Evolutionary conservation across 2,797 vertebrate genomes (phyloP), one percentile per base, ranked within the genome.

Genomic region (Gymnoscopelus microlampas): DNA sequence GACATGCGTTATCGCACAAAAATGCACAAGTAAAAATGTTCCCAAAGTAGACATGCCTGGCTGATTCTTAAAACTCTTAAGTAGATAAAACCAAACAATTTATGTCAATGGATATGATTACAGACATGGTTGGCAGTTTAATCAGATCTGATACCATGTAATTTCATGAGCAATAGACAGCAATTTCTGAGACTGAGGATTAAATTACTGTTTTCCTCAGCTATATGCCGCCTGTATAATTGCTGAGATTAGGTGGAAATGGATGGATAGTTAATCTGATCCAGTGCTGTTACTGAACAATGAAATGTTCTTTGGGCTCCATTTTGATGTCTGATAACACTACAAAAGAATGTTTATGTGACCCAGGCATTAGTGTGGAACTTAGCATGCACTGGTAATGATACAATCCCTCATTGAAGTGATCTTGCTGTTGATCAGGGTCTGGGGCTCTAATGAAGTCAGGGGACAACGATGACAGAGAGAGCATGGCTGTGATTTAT

Each of bases 321-420:
- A 71, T 74, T 79, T 70, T 57, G 94, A 99, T 98, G 89, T 53
- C 71, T 44, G 78, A 85, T 77, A 73, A 71, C 53, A 60, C 80
- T 80, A 66, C 24, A 48, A 78, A 44, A 72, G 55, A 64, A 79
- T 10, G 47, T 24, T 68, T 79, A 48, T 59, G 56, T 74, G 32
- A 79, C 19, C 2, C n/a, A 79, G 71, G 68, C 11, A 29, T 74
- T 53, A 10, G 5, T 47, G 12, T 29, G 73, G 66, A 66, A 63
- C 49, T 67, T 67, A 29, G 69, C 57, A 49, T 71, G 29, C 60
- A 59, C 65, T 75, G 60, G 13, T 60, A 60, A 76, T 61, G 57
- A 70, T 61, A 64, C 51, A 51, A 63, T 56, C 59, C 48, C 4
- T 60, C 47, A 53, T 56, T 67, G 60, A 58, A 59, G 66, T 15